Conservation (phyloP, 2,113 vertebrate genomes). For the Pterocles gutturalis region DNA sequence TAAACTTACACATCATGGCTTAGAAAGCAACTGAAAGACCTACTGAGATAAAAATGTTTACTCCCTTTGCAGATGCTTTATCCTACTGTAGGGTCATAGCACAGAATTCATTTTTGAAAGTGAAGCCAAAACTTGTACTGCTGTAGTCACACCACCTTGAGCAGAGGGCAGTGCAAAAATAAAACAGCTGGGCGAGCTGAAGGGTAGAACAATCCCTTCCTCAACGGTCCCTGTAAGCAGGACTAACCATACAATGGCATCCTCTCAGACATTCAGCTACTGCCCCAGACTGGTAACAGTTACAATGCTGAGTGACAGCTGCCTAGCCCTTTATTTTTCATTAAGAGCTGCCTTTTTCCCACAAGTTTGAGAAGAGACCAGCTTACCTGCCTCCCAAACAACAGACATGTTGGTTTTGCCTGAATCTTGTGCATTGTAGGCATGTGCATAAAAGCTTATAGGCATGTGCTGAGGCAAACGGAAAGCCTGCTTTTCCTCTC, state of each 20-base stretch:
- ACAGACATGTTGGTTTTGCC: background rate
- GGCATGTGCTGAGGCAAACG: background rate
- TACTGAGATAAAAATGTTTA: background rate
- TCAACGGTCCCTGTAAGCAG: background rate
- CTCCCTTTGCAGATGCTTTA: background rate
- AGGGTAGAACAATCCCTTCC: background rate
- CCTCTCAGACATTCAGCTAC: background rate
- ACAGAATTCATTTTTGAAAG: background rate
- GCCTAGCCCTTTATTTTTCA: background rate
- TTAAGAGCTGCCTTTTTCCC: background rate
- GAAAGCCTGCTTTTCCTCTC: accelerated
- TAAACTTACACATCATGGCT: background rate
- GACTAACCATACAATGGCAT: background rate
- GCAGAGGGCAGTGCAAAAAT: background rate
- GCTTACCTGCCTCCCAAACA: background rate
- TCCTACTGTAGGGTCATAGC: background rate
- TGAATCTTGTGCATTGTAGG: background rate
- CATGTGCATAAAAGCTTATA: accelerated
- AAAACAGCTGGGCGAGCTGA: background rate
- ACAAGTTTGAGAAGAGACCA: background rate
- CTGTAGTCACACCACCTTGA: background rate
- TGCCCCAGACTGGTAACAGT: accelerated
- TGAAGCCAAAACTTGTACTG: background rate
- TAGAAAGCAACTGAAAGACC: background rate
- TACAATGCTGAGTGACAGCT: background rate